These are phyloP conservation scores for Hirundo rustica DNA, from an alignment of 2,797 vertebrate species.

Conservation along the genomic window DNA sequence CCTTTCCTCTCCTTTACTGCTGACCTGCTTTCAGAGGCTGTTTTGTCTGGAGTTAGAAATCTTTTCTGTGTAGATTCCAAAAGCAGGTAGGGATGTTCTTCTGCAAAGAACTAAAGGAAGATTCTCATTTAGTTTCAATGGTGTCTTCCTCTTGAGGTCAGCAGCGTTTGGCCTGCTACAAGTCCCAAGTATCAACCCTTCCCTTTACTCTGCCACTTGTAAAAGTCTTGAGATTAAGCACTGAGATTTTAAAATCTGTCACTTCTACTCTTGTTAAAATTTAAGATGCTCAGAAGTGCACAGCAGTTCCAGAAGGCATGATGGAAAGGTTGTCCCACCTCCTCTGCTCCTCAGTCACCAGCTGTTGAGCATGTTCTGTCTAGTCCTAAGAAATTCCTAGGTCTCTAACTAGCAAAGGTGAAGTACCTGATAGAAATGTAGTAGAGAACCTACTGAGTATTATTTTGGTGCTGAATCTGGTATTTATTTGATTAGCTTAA, in stretches of 20 bases:
- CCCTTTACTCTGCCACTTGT: not conserved
- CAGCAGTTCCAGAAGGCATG: not conserved
- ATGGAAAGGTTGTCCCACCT: not conserved
- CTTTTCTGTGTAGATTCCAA: not conserved
- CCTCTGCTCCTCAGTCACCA: accelerated
- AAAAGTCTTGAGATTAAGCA: not conserved
- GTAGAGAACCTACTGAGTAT: not conserved
- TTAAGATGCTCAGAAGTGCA: not conserved
- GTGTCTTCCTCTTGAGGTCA: not conserved
- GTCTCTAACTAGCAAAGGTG: not conserved
- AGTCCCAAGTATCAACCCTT: not conserved
- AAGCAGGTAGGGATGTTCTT: not conserved
- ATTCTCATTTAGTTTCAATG: not conserved
- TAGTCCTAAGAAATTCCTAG: not conserved
- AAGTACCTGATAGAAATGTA: not conserved
- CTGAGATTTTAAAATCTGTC: not conserved
- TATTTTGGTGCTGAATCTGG: not conserved
- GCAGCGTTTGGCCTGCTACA: not conserved
- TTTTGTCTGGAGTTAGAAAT: conserved; percentile 15
- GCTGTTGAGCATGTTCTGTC: not conserved
- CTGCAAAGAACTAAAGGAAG: not conserved
- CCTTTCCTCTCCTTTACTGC: conserved; percentile 10
- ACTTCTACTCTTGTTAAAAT: not conserved
- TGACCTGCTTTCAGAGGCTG: conserved; percentile 23
- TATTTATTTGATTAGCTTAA: not conserved